Evolutionary conservation across 1,140 invertebrate genomes (phyloP), one percentile per base, ranked within the genome.

Genomic region (Choristoneura fumiferana): DNA sequence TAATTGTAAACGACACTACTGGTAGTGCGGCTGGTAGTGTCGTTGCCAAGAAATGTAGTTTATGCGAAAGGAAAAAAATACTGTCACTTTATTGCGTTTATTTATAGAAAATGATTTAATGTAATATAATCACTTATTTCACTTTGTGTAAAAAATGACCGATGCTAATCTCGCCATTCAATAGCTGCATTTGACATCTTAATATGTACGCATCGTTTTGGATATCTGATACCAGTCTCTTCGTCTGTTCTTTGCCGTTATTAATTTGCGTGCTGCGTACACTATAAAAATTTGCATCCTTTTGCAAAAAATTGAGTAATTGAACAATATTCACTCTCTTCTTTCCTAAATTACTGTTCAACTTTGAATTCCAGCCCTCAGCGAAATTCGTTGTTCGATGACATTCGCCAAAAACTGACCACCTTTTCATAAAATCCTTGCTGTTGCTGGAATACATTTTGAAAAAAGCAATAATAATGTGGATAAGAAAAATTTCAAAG

Each of bases 81-180:
- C 35, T 37, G 35, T n/a, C 35, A 37, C 35, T 37, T 4, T 37
- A 37, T 10, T 37, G 35, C 35, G 12, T 37, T 37, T 37, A 37
- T 37, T 37, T n/a, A 37, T n/a, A 37, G 12, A 37, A 37, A 10
- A 37, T n/a, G 35, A 37, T 10, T 37, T 37, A 37, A 37, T 37
- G 35, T 37, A 37, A 37, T 37, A 10, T 8, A 37, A 37, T 37
- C 12, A 40, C 14, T 39, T 40, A 40, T 40, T 40, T 40, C 14
- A 40, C 12, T 40, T 40, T 40, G 12, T 40, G 39, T 14, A 40
- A 40, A 40, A 15, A 40, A 40, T 40, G 14, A 3, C 39, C 39
- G 39, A 40, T 13, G 14, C 12, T 15, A 15, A 40, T 40, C 12
- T 40, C 39, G 4, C 39, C 14, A 17, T 40, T 17, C 14, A 40